Percentiles rank a stretch among this genome's conserved stretches.
These are phyloP conservation scores for Drosophila bifasciata DNA, from an alignment of 1,140 invertebrate species.

Conservation along the genomic window DNA sequence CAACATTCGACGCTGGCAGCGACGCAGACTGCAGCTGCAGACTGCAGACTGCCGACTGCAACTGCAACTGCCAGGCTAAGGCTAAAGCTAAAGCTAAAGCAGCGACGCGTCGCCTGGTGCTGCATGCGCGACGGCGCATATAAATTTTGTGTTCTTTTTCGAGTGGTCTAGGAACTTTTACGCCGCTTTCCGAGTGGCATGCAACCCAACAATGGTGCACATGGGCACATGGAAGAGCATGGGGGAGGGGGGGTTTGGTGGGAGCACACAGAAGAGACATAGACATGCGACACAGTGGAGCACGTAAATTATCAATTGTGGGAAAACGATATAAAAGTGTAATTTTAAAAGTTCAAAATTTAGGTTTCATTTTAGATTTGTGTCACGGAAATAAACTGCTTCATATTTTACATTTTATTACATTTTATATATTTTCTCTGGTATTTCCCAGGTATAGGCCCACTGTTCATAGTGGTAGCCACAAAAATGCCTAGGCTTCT, in stretches of 20 bases:
- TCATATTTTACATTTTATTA: too few relatives aligned
- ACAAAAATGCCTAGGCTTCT: constrained; percentile 60
- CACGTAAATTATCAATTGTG: constrained; percentile 58
- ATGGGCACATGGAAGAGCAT: constrained; percentile 27
- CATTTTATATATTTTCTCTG: neutral
- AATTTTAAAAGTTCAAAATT: constrained; percentile 15
- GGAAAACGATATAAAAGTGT: constrained; percentile 30
- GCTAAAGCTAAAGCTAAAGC: constrained; percentile 4
- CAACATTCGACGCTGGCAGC: constrained; percentile 74
- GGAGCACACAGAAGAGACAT: constrained; percentile 1
- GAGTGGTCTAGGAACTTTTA: constrained; percentile 82
- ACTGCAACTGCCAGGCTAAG: constrained; percentile 14
- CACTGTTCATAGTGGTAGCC: constrained; percentile 23
- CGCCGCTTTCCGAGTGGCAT: constrained; percentile 71
- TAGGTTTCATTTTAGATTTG: constrained; percentile 7
- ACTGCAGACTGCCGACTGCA: neutral
- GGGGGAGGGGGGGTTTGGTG: neutral
- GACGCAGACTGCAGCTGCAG: constrained; percentile 25
- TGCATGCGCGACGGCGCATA: constrained; percentile 81
- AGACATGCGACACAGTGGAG: constrained; percentile 58
- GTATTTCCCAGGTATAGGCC: neutral
- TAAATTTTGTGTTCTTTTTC: constrained; percentile 79
- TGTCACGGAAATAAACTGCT: constrained; percentile 11
- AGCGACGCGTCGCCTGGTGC: constrained; percentile 16
- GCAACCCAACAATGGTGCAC: constrained; percentile 48